A percentile compares a stretch with the other conserved stretches of the same genome.
phyloP scores from a whole-genome alignment of 1,140 invertebrate genomes.

The Bombus breviceps region DNA sequence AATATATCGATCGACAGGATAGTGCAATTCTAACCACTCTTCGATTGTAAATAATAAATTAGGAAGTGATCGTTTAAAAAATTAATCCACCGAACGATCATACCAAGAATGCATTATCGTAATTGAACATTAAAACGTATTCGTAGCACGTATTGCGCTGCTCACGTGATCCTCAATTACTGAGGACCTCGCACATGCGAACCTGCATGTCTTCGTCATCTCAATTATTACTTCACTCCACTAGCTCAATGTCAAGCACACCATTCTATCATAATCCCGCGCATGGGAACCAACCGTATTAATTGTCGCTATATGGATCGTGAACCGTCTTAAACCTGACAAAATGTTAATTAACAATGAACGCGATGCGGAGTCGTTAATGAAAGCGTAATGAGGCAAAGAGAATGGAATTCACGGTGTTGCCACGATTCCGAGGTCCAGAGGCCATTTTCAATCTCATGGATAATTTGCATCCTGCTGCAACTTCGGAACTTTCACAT shows the following conservation, averaged over 20 bases:
- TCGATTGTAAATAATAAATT: no score
- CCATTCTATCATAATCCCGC: background rate
- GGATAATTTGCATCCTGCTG: slow-evolving; percentile 21
- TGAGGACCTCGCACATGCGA: slow-evolving; percentile 15
- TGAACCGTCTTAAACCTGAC: slow-evolving; percentile 22
- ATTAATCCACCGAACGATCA: background rate
- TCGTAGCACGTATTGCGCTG: background rate
- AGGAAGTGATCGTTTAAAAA: background rate
- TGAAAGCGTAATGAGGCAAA: slow-evolving; percentile 38
- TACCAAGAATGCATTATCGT: slow-evolving; percentile 5
- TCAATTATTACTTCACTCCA: slow-evolving; percentile 39
- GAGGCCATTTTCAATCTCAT: slow-evolving; percentile 12
- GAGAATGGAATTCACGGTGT: slow-evolving; percentile 12
- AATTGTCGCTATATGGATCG: background rate
- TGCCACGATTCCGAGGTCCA: background rate
- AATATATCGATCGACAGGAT: no score
- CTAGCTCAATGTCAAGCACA: slow-evolving; percentile 40
- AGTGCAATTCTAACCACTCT: no score
- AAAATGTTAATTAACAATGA: slow-evolving; percentile 42
- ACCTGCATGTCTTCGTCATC: slow-evolving; percentile 5
- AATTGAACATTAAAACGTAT: background rate
- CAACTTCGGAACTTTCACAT: slow-evolving; percentile 9
- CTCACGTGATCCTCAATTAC: slow-evolving; percentile 29
- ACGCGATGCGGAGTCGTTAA: background rate
- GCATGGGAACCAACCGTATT: background rate